Evolutionary conservation across 1,140 invertebrate species (phyloP), one percentile per base, ranked within the genome.

Genomic region (Neodiprion fabricii): DNA sequence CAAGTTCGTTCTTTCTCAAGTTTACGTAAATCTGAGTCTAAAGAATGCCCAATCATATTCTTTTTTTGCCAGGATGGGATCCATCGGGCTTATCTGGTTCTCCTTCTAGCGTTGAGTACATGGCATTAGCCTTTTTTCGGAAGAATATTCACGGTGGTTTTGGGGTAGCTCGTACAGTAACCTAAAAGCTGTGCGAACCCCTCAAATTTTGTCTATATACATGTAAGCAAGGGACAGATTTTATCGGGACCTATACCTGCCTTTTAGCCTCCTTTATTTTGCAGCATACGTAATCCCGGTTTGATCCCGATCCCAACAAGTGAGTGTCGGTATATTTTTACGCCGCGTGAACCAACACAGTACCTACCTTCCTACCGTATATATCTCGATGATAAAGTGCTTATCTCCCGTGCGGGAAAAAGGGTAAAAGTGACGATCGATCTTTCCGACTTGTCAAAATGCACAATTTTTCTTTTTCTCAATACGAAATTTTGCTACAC

Each of bases 401-500:
- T 61, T 61, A 14, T 61, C 11, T 61, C 4, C 5, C 53, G n/a
- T 17, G 9, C 28, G n/a, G 53, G 8, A 61, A 61, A 12, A 61
- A 17, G 53, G n/a, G n/a, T 14, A 61, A 61, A 61, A 61, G n/a
- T 61, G 53, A 17, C 40, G 47, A 28, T 28, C 10, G 10, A 53
- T 61, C 11, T 72, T 21, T 72, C 28, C 1, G 40, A 40, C 48
- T 4, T 40, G 2, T 28, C 14, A 53, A 17, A 9, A 12, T 14
- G 47, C 5, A 14, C 23, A 53, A n/a, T 61, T 74, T 53, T 74
- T 53, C 65, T 28, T 40, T n/a, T 61, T 7, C 70, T 74, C 14
- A 76, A 78, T 79, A 77, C 76, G 74, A 77, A 53, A n/a, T 61
- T 74, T 53, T 74, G 21, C 48, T 40, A 40, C 28, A 40, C 28